Conservation (phyloP, 2,888 invertebrate species). For the Rhogogaster chlorosoma region DNA sequence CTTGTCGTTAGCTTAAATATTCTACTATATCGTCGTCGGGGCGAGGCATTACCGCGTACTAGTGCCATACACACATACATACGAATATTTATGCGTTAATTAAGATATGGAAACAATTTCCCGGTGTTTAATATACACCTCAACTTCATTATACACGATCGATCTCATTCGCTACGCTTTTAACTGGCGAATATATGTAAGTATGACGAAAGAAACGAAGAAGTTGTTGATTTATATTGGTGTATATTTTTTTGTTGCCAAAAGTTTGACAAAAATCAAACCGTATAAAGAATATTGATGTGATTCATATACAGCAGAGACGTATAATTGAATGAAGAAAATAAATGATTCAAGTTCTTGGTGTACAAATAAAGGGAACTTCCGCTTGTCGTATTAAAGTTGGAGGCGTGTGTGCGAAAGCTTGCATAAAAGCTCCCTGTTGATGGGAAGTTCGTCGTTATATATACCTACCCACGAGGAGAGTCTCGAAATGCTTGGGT, state of each 20-base stretch:
- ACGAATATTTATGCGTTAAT: slow-evolving; percentile 12
- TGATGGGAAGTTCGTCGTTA: neutral
- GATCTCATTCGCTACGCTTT: neutral
- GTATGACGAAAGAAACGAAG: neutral
- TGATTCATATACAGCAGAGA: neutral
- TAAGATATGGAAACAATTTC: neutral
- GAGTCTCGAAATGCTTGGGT: slow-evolving; percentile 44
- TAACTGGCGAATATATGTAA: neutral
- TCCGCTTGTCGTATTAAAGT: neutral
- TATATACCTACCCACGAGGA: slow-evolving; percentile 17
- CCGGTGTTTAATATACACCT: neutral
- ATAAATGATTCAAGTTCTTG: neutral
- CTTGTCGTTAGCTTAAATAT: slow-evolving; percentile 13
- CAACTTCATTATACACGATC: neutral
- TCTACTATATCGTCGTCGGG: slow-evolving; percentile 7
- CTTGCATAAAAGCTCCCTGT: slow-evolving; percentile 21
- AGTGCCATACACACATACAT: neutral
- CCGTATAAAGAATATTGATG: neutral
- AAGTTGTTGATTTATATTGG: neutral
- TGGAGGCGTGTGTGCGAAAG: neutral
- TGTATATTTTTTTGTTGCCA: neutral
- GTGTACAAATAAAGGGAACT: neutral
- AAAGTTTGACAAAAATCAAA: neutral
- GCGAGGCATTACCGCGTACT: neutral
- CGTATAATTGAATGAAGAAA: neutral